Base-by-base conservation (phyloP, 2,113 vertebrate genomes). In the Leucosticte australis region DNA sequence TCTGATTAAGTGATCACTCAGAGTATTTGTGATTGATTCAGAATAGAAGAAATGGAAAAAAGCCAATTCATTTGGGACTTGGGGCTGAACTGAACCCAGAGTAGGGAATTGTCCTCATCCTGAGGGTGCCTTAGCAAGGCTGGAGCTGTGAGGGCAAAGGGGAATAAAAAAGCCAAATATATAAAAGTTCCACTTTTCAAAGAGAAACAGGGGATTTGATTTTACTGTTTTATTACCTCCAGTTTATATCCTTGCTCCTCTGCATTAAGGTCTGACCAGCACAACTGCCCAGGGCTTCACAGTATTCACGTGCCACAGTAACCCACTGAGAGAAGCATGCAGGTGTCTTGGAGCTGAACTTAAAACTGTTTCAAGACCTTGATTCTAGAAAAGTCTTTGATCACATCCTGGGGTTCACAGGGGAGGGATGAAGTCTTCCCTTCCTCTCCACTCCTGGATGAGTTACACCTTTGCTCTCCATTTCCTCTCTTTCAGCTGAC, bases 1-100 rank as follows among this genome's bases (percentile, higher is more conserved):
- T 80, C 86, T 93, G 89, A 96, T 96, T 89, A 96, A 95, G 35
- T 80, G 92, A 87, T 90, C 42, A 57, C 60, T 90, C 13, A 0
- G 23, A 63, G 31, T 53, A 92, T 83, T 93, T 41, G 2, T 65
- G 69, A 88, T 60, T 77, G 49, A 95, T 86, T 84, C 88, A 90
- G 47, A 68, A 92, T 77, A 93, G 84, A 67, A 94, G 75, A 90
- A 91, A 74, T 6, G 6, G 65, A 96, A 92, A 80, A 94, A 82
- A 93, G 41, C 47, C 46, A 87, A 27, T 59, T 94, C 74, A 79
- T 75, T 52, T 65, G 53, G 80, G 92, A 87, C 41, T 89, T 49
- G 18, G 37, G 83, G 63, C 63, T 85, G 53, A 84, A 92, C 59
- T 59, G 56, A 92, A 35, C 15, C 23, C 57, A 71, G 47, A 20